Base-by-base conservation (phyloP, 2,113 vertebrate species). In the Burhinus bistriatus region DNA sequence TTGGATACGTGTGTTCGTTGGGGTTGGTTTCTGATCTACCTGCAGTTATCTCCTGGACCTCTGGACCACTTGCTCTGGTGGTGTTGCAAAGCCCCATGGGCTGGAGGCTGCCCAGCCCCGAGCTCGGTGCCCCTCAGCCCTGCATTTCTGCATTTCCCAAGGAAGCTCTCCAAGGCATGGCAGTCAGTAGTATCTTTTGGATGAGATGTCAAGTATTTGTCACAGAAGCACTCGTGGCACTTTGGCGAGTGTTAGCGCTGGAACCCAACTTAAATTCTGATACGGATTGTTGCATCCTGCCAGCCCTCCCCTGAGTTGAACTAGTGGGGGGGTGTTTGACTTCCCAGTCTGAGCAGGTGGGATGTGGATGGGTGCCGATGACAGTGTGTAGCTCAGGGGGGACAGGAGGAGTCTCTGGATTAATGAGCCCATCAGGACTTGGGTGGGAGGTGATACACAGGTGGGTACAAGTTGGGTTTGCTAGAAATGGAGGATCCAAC, bases 1-100 rank as follows among this genome's bases (percentile, higher is more conserved):
- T 42, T 9, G 42, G 30, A 9, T 34, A 10, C 1, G 1, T 23
- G 22, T 40, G 14, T 15, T 34, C 1, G 0, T 1, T 20, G 61
- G 36, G 38, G 32, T 38, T 64, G 51, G 38, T 38, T 34, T 54
- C 26, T 64, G 47, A 26, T 36, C 25, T 36, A 2, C 49, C 79
- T 68, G 72, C 49, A 9, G 65, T 47, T 57, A 9, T 29, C 54
- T 27, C 3, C 51, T 36, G 57, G 30, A 13, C 30, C 12, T 2
- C 57, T 47, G 62, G 30, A 13, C 26, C 12, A 2, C 9, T 34
- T 25, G 55, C 54, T 40, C 11, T 8, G 52, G 20, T 55, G 47
- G 13, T 13, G 47, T 49, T 49, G 47, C 22, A 22, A 49, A 49
- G 47, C 47, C 47, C 47, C 21, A 23, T 21, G 47, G 47, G 47